Conservation (phyloP, 2,797 vertebrate species). For the Danio albolineatus region DNA sequence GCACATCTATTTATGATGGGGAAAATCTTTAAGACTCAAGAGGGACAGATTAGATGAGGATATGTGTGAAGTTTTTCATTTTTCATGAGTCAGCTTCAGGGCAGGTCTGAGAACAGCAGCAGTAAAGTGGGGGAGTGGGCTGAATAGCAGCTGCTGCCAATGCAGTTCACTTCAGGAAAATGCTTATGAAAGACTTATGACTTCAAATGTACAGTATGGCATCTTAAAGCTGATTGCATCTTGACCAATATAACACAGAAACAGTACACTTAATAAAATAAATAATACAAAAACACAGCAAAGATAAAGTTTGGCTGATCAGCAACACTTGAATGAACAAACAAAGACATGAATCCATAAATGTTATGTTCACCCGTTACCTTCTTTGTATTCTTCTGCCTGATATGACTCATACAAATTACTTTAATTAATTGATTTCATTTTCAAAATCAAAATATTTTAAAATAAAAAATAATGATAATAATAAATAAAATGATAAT, state of each 20-base stretch:
- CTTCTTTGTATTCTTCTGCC: no score
- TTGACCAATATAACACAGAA: neutral
- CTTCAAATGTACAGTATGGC: neutral
- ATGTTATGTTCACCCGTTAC: no score
- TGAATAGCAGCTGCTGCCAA: slow-evolving; percentile 1
- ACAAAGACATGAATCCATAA: no score
- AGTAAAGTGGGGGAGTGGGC: slow-evolving; percentile 17
- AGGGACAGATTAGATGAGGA: slow-evolving; percentile 37
- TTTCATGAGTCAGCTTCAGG: slow-evolving; percentile 43
- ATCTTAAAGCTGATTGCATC: neutral
- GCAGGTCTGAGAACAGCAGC: slow-evolving; percentile 42
- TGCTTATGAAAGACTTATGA: slow-evolving; percentile 8
- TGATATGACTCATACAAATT: no score
- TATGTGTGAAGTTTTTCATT: slow-evolving; percentile 42
- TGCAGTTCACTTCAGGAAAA: slow-evolving; percentile 11
- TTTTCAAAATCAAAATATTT: no score
- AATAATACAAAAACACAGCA: neutral
- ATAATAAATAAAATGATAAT: no score
- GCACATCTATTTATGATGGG: neutral
- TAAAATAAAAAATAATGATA: no score
- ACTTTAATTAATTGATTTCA: no score
- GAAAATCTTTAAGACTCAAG: slow-evolving; percentile 20
- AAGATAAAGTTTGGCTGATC: neutral
- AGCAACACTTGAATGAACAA: neutral
- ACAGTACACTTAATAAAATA: neutral